Evolutionary conservation across 2,888 invertebrate genomes (phyloP).

Genomic region (Pachycephus smyrnensis): DNA sequence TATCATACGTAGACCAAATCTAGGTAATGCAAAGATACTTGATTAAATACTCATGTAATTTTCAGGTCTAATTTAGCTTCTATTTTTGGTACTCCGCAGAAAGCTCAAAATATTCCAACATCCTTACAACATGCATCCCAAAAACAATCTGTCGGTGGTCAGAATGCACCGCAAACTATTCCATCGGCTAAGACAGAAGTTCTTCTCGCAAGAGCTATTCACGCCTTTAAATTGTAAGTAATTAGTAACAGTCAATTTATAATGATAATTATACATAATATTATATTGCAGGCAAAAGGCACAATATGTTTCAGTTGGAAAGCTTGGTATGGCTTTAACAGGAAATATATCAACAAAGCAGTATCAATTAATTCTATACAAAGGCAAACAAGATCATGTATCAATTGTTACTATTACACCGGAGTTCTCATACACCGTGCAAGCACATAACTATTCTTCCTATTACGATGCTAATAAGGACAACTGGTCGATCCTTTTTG

Average conservation of each 20-base stretch:
- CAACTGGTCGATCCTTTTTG: slow-evolving; percentile 72
- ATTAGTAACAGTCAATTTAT: neutral
- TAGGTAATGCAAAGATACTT: neutral
- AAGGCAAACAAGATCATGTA: slow-evolving; percentile 54
- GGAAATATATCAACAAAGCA: slow-evolving; percentile 46
- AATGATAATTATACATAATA: neutral
- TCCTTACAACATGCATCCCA: slow-evolving; percentile 9
- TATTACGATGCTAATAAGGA: slow-evolving; percentile 69
- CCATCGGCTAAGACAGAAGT: slow-evolving; percentile 48
- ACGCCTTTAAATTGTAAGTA: slow-evolving; percentile 55
- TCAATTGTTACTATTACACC: slow-evolving; percentile 50
- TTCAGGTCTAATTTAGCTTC: slow-evolving; percentile 54
- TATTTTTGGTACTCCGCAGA: slow-evolving; percentile 45
- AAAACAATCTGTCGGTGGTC: slow-evolving; percentile 31
- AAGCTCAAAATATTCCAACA: slow-evolving; percentile 20
- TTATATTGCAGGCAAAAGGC: slow-evolving; percentile 49
- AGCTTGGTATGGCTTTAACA: slow-evolving; percentile 58
- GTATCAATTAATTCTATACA: slow-evolving; percentile 61
- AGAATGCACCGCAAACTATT: slow-evolving; percentile 35
- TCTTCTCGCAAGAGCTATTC: slow-evolving; percentile 52
- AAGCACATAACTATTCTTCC: slow-evolving; percentile 54
- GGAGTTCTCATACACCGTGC: slow-evolving; percentile 54
- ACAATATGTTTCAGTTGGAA: slow-evolving; percentile 55
- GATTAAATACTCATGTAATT: slow-evolving; percentile 3
- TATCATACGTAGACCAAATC: too few species aligned